phyloP scores from a whole-genome alignment of 1,140 invertebrate species.

The Aleiodes sp. region DNA sequence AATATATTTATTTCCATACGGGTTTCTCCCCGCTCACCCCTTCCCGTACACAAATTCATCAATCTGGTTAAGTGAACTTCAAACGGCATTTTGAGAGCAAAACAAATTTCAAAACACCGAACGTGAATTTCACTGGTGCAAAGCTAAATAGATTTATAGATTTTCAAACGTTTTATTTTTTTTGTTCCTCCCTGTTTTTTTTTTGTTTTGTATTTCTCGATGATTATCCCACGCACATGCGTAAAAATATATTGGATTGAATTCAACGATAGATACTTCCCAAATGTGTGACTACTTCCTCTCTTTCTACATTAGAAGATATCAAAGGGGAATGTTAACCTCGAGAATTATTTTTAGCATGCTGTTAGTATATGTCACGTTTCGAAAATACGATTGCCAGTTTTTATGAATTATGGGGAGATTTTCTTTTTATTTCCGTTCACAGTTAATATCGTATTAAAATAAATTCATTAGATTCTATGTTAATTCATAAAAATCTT shows the following conservation, averaged over 20 bases:
- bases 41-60: neutral
- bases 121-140: neutral
- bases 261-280: constrained; percentile 1
- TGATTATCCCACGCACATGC: neutral
- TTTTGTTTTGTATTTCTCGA: neutral
- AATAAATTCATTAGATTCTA: too few relatives aligned
- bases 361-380: neutral
- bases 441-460: too few relatives aligned
- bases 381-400: neutral
- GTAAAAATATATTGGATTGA: neutral
- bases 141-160: neutral
- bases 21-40: too few relatives aligned
- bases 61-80: neutral
- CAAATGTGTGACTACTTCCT: neutral
- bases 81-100: neutral
- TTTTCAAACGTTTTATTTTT: neutral
- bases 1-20: too few relatives aligned
- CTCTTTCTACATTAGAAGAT: neutral
- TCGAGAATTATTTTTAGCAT: constrained; percentile 6
- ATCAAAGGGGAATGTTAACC: neutral
- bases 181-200: neutral
- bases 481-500: too few relatives aligned
- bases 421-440: neutral
- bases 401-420: neutral
- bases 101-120: neutral